These are phyloP conservation scores for Notiomystis cincta DNA, from an alignment of 2,113 vertebrate species.

Conservation along the genomic window DNA sequence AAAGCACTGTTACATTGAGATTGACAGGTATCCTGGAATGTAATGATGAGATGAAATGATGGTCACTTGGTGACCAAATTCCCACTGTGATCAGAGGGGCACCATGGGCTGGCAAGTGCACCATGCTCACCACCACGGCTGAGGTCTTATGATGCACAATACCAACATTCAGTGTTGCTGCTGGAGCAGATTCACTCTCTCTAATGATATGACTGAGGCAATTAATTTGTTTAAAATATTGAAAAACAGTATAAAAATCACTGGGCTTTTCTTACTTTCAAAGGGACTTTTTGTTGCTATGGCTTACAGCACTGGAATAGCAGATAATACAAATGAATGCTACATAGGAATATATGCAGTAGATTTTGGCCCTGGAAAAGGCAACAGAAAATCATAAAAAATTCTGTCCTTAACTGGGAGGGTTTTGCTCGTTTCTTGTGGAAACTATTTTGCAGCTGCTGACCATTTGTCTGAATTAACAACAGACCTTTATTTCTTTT, in stretches of 20 bases:
- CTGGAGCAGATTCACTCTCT: background rate
- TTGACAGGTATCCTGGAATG: background rate
- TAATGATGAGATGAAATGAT: background rate
- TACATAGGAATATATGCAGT: background rate
- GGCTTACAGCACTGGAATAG: background rate
- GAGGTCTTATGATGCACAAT: background rate
- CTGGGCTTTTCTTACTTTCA: background rate
- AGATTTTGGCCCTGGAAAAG: constrained; percentile 47
- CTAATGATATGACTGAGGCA: background rate
- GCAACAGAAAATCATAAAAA: constrained; percentile 45
- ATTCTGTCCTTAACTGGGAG: constrained; percentile 32
- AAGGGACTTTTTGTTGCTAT: background rate
- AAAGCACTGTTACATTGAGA: background rate
- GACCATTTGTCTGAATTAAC: constrained; percentile 74
- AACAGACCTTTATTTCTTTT: constrained; percentile 72
- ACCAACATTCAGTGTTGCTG: background rate
- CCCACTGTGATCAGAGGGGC: background rate
- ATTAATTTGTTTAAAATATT: background rate
- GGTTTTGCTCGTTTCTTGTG: constrained; percentile 55
- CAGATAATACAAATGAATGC: background rate
- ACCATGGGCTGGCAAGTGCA: background rate
- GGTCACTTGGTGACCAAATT: background rate
- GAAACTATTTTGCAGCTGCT: constrained; percentile 75
- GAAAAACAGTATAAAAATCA: background rate
- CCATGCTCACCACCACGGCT: fast-evolving